A percentile compares a stretch with the other conserved stretches of the same genome.
These are phyloP conservation scores for Cyrtonyx montezumae DNA, from an alignment of 2,113 vertebrate species.

Conservation along the genomic window DNA sequence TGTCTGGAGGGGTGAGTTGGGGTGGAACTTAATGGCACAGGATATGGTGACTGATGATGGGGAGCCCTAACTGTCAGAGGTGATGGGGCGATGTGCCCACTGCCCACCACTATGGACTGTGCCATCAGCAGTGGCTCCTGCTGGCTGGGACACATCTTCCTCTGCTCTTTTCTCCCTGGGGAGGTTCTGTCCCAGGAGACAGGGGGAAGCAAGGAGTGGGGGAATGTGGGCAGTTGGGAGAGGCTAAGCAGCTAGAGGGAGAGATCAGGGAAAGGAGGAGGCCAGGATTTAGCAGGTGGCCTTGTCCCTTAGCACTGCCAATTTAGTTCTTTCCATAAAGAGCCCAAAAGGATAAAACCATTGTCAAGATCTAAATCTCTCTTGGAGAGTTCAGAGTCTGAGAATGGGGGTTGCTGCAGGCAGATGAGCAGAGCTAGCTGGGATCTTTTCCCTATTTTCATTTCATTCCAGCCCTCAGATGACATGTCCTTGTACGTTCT, in stretches of 20 bases:
- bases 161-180: not conserved
- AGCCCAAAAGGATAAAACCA: not conserved
- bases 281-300: not conserved
- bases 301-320: fast-evolving
- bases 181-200: not conserved
- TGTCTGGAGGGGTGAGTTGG: no score
- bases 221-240: not conserved
- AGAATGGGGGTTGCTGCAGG: not conserved
- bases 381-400: not conserved
- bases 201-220: fast-evolving
- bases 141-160: not conserved
- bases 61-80: no score
- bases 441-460: not conserved
- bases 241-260: not conserved
- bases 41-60: fast-evolving
- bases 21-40: fast-evolving
- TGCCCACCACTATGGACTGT: not conserved
- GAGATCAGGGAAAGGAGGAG: not conserved
- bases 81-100: not conserved
- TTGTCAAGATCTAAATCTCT: fast-evolving
- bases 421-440: not conserved
- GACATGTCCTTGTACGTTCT: not conserved
- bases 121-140: not conserved
- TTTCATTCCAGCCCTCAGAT: not conserved
- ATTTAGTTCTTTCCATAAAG: not conserved